These are phyloP conservation scores for Xenopus petersii DNA, from an alignment of 2,797 vertebrate species.

Conservation along the genomic window DNA sequence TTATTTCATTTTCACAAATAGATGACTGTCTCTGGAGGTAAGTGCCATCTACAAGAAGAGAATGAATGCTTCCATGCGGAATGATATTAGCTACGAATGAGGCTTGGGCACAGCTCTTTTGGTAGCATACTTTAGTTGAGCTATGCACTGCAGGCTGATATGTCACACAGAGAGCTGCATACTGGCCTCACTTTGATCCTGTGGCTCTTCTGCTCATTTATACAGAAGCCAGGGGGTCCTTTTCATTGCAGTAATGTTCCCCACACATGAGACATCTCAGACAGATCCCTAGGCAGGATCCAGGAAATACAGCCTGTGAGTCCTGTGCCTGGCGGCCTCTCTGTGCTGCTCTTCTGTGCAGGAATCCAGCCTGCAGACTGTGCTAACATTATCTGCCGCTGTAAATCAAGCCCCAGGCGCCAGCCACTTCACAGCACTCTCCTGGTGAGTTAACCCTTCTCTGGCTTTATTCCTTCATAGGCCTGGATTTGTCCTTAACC, in stretches of 20 bases:
- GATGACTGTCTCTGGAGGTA: no score
- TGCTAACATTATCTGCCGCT: constrained; percentile 41
- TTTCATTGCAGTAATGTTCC: constrained; percentile 15
- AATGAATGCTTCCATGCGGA: no score
- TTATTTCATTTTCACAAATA: no score
- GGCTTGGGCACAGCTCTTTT: no score
- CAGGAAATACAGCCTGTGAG: constrained; percentile 14
- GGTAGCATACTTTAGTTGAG: no score
- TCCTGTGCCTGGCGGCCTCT: constrained; percentile 29
- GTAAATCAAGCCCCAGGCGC: constrained; percentile 46
- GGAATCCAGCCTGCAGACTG: constrained; percentile 44
- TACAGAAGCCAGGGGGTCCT: constrained; percentile 1
- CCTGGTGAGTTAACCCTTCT: constrained; percentile 26
- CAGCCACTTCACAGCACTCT: constrained; percentile 19
- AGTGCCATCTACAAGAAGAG: no score
- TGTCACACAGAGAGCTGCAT: neutral
- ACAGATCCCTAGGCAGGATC: constrained; percentile 28
- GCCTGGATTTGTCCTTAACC: no score
- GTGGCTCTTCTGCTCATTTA: neutral
- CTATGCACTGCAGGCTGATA: no score
- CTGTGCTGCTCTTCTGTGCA: constrained; percentile 26
- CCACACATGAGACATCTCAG: constrained; percentile 23
- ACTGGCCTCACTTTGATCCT: neutral
- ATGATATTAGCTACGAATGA: no score
- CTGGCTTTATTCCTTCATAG: neutral